Percentiles rank a stretch among this genome's conserved stretches.
phyloP scores from a whole-genome alignment of 2,797 vertebrate genomes.

The Mycteria americana region DNA sequence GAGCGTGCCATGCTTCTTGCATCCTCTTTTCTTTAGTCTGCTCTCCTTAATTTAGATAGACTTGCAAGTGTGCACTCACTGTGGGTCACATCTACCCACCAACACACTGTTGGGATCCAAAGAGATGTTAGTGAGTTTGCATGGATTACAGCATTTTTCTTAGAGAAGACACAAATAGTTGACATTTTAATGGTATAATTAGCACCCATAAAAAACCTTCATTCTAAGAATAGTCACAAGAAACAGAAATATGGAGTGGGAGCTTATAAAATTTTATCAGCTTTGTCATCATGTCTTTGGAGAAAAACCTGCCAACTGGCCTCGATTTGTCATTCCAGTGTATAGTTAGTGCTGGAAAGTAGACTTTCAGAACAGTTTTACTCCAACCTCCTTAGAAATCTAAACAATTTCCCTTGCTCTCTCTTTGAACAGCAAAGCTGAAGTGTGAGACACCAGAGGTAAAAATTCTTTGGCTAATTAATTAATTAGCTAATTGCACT shows the following conservation, averaged over 20 bases:
- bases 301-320: conserved; percentile 17
- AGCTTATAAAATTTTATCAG: background rate
- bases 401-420: background rate
- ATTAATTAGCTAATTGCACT: background rate
- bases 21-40: background rate
- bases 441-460: background rate
- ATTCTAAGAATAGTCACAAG: conserved; percentile 18
- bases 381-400: background rate
- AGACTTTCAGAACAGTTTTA: background rate
- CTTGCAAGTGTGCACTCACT: background rate
- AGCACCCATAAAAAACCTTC: background rate
- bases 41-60: background rate
- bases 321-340: background rate
- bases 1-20: background rate
- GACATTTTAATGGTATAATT: background rate
- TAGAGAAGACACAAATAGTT: background rate
- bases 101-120: background rate
- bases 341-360: background rate
- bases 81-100: background rate
- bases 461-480: background rate
- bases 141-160: background rate
- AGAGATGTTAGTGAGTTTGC: background rate
- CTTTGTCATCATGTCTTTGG: conserved; percentile 14
- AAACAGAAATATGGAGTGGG: background rate
- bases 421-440: background rate